These are phyloP conservation scores for Aphidius ervi DNA, from an alignment of 1,140 invertebrate genomes.

Conservation along the genomic window DNA sequence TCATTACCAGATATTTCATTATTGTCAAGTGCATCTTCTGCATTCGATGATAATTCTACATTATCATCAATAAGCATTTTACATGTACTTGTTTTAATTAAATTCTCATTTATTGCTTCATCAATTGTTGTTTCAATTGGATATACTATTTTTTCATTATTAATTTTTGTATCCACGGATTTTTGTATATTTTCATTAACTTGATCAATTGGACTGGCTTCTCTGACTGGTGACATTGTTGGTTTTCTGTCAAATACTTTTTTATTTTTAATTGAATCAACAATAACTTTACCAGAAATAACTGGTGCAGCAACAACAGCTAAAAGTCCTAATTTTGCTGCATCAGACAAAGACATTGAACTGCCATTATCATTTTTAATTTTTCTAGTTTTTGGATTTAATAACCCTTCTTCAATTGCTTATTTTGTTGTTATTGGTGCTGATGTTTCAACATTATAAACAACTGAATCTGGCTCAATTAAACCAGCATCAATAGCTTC, in stretches of 20 bases:
- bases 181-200: not conserved
- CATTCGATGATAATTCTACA: slow-evolving; percentile 54
- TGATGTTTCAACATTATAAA: slow-evolving; percentile 62
- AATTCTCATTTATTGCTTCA: slow-evolving; percentile 70
- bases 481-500: slow-evolving; percentile 75
- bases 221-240: slow-evolving; percentile 17
- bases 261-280: slow-evolving; percentile 69
- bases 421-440: slow-evolving; percentile 65
- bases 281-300: slow-evolving; percentile 77
- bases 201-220: slow-evolving; percentile 20
- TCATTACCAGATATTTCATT: slow-evolving; percentile 64
- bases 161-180: slow-evolving; percentile 2
- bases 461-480: slow-evolving; percentile 68
- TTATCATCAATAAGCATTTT: slow-evolving; percentile 58
- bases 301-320: slow-evolving; percentile 61
- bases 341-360: slow-evolving; percentile 61
- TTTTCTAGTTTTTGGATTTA: slow-evolving; percentile 66
- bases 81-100: slow-evolving; percentile 72
- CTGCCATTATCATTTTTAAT: slow-evolving; percentile 61
- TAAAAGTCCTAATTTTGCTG: slow-evolving; percentile 79
- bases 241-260: slow-evolving; percentile 24
- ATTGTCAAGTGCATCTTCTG: slow-evolving; percentile 62
- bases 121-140: slow-evolving; percentile 41
- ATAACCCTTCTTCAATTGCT: slow-evolving; percentile 66
- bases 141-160: not conserved